A percentile compares a stretch with the other conserved stretches of the same genome.
Conservation (phyloP, 2,797 vertebrate genomes). For the Labroides dimidiatus region DNA sequence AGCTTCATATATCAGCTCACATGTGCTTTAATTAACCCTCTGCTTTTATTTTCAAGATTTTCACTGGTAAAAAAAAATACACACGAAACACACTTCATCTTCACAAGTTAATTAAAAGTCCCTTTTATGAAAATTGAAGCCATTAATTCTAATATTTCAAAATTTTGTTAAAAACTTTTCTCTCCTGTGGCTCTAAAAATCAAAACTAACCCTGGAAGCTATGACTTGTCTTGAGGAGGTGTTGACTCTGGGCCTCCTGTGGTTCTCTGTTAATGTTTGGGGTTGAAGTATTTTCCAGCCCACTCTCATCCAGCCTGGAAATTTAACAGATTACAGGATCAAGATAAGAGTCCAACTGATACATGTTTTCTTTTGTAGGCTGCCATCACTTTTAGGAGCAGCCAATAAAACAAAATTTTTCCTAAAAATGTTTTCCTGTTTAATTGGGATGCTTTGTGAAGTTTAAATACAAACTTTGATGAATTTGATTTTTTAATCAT, state of each 20-base stretch:
- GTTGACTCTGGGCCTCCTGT: slow-evolving; percentile 32
- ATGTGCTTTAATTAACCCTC: not conserved
- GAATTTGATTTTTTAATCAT: no score
- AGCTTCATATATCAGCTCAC: slow-evolving; percentile 31
- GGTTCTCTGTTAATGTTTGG: slow-evolving; percentile 38
- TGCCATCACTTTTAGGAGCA: not conserved
- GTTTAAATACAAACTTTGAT: no score
- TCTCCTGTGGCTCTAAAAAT: slow-evolving; percentile 15
- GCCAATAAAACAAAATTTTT: no score
- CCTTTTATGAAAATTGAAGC: slow-evolving; percentile 6
- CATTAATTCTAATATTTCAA: no score
- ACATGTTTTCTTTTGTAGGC: not conserved
- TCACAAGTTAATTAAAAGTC: slow-evolving; percentile 1
- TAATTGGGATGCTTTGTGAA: not conserved
- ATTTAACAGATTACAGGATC: slow-evolving; percentile 46
- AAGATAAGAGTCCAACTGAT: slow-evolving; percentile 6
- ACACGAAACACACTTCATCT: not conserved
- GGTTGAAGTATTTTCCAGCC: slow-evolving; percentile 51
- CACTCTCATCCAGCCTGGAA: slow-evolving; percentile 8
- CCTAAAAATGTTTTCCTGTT: no score
- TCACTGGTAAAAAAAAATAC: not conserved
- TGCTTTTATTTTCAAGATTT: slow-evolving; percentile 30
- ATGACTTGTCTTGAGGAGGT: slow-evolving; percentile 8
- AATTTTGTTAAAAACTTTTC: not conserved
- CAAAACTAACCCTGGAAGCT: slow-evolving; percentile 6